A percentile compares a stretch with the other conserved stretches of the same genome.
Evolutionary conservation across 2,797 vertebrate genomes (phyloP).

Genomic region (Sebastes jordani): DNA sequence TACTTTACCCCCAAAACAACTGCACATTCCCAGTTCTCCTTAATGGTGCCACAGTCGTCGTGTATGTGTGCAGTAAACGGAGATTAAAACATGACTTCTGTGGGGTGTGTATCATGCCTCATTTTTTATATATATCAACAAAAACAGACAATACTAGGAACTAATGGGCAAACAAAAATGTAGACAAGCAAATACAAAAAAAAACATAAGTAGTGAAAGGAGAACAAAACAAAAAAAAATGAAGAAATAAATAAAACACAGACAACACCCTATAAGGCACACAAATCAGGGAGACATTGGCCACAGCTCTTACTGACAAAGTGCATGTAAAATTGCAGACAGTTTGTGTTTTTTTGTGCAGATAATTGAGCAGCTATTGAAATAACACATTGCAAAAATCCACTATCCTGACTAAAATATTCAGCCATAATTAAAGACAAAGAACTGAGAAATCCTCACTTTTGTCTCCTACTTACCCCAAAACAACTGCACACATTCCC

Average conservation of each 20-base stretch:
- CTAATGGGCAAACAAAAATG: too few relatives aligned
- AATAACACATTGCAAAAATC: background rate
- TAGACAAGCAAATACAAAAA: too few relatives aligned
- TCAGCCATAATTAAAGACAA: background rate
- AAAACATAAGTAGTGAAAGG: too few relatives aligned
- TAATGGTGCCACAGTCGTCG: background rate
- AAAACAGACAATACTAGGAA: too few relatives aligned
- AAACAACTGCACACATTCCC: background rate
- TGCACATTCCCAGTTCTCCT: background rate
- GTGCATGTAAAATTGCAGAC: too few relatives aligned
- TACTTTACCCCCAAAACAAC: background rate
- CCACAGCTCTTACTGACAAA: too few relatives aligned
- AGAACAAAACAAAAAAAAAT: too few relatives aligned
- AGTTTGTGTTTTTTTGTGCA: background rate
- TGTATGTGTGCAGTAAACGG: background rate
- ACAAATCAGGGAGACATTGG: too few relatives aligned
- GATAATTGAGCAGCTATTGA: background rate
- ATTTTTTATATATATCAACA: too few relatives aligned
- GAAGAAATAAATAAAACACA: too few relatives aligned
- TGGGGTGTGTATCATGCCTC: too few relatives aligned
- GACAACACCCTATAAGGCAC: too few relatives aligned
- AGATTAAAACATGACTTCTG: background rate
- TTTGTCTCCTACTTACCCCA: background rate
- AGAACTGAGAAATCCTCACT: background rate
- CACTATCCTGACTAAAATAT: background rate